phyloP scores from a whole-genome alignment of 2,888 invertebrate species.

The Tipula vernalis region DNA sequence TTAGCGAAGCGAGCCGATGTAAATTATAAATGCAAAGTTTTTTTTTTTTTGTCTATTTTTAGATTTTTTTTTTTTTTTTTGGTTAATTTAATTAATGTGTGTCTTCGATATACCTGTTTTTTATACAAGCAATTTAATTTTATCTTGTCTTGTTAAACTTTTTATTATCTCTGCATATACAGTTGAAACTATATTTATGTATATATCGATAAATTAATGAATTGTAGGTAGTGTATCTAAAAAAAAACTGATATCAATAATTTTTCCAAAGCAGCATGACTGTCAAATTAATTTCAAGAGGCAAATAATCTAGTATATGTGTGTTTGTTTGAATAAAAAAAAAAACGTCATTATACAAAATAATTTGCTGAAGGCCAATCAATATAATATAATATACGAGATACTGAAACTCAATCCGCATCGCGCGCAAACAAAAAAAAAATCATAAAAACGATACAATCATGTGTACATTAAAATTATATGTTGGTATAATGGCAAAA shows the following conservation, averaged over 20 bases:
- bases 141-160: neutral
- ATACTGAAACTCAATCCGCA: neutral
- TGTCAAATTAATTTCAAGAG: neutral
- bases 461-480: neutral
- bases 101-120: neutral
- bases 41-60: neutral
- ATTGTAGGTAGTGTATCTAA: neutral
- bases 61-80: neutral
- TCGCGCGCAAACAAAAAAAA: neutral
- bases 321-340: neutral
- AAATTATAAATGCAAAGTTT: neutral
- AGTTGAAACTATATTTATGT: neutral
- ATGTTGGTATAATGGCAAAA: neutral
- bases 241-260: neutral
- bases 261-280: neutral
- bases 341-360: neutral
- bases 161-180: neutral
- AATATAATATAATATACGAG: neutral
- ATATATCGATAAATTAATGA: neutral
- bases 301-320: neutral
- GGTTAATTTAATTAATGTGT: neutral
- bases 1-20: neutral
- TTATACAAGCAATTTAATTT: neutral
- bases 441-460: neutral
- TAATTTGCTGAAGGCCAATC: neutral